Conservation (phyloP, 2,113 vertebrate genomes). For the Nesogale talazaci region DNA sequence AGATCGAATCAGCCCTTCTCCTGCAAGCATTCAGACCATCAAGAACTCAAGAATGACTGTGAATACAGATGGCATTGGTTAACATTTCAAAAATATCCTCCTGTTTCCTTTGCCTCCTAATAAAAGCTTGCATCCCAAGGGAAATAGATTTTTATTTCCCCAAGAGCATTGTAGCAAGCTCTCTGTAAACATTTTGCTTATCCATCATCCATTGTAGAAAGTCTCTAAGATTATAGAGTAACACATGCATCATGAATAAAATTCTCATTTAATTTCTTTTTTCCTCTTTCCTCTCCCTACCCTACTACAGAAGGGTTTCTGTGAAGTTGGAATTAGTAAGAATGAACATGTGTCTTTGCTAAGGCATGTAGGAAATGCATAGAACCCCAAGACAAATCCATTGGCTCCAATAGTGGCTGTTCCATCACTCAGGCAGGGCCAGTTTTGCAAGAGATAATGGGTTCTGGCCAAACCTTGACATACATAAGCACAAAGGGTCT, state of each 20-base stretch:
- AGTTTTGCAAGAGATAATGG: not conserved
- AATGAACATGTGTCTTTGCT: not conserved
- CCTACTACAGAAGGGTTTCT: not conserved
- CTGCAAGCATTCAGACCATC: not conserved
- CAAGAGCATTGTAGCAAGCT: not conserved
- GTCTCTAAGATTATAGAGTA: not conserved
- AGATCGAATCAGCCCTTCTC: not conserved
- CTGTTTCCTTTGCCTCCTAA: not conserved
- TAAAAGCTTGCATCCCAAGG: not conserved
- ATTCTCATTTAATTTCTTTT: not conserved
- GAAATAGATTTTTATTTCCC: not conserved
- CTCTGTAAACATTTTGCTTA: slow-evolving; percentile 25
- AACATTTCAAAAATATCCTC: slow-evolving; percentile 6
- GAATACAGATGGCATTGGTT: slow-evolving; percentile 13
- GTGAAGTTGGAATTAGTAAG: not conserved
- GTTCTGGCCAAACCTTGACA: not conserved
- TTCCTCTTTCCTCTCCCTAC: not conserved
- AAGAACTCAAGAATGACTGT: slow-evolving; percentile 33
- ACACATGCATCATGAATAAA: not conserved
- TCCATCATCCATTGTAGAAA: not conserved
- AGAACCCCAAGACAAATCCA: not conserved
- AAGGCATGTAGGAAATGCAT: not conserved
- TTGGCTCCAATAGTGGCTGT: not conserved
- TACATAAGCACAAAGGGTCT: not conserved
- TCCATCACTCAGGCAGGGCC: not conserved